A percentile compares a stretch with the other conserved stretches of the same genome.
These are phyloP conservation scores for Drosophila sproati DNA, from an alignment of 1,140 invertebrate genomes.

Conservation along the genomic window DNA sequence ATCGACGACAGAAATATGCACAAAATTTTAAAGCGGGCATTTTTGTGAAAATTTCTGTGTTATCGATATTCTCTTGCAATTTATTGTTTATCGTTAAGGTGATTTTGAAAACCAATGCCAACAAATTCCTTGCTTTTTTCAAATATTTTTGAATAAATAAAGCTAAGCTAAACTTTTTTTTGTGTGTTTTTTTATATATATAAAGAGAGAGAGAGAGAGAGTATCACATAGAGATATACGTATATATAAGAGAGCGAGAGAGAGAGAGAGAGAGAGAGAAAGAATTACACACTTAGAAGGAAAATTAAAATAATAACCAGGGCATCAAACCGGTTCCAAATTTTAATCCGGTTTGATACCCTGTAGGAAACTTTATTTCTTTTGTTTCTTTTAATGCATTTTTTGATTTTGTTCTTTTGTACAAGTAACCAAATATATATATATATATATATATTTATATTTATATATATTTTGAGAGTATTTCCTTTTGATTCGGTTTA, in stretches of 20 bases:
- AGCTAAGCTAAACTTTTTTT: conserved; percentile 60
- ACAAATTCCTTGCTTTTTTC: conserved; percentile 73
- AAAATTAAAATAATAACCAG: conserved; percentile 42
- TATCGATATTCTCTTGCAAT: conserved; percentile 11
- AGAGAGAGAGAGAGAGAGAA: conserved; percentile 46
- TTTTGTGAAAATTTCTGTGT: conserved; percentile 47
- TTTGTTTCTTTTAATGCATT: conserved; percentile 35
- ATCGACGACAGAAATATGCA: conserved; percentile 45
- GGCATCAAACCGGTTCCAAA: no score
- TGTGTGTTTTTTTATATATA: conserved; percentile 25
- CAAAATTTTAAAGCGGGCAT: conserved; percentile 58
- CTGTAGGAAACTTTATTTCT: conserved; percentile 28
- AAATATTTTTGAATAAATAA: conserved; percentile 78
- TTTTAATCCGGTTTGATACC: no score
- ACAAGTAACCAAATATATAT: conserved; percentile 48
- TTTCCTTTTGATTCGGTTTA: conserved; percentile 15
- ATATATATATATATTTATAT: conserved; percentile 9
- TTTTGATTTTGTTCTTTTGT: conserved; percentile 34
- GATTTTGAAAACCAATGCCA: conserved; percentile 81
- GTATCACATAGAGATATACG: conserved; percentile 32
- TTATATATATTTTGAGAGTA: conserved; percentile 11
- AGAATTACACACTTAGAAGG: conserved; percentile 72
- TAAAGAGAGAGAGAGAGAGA: not conserved
- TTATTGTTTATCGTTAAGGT: conserved; percentile 28
- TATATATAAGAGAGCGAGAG: conserved; percentile 33